A percentile compares a stretch with the other conserved stretches of the same genome.
Evolutionary conservation across 30 jellyfish, hydroid and myxozoan species (phyloP).

Genomic region (Hydra vulgaris): DNA sequence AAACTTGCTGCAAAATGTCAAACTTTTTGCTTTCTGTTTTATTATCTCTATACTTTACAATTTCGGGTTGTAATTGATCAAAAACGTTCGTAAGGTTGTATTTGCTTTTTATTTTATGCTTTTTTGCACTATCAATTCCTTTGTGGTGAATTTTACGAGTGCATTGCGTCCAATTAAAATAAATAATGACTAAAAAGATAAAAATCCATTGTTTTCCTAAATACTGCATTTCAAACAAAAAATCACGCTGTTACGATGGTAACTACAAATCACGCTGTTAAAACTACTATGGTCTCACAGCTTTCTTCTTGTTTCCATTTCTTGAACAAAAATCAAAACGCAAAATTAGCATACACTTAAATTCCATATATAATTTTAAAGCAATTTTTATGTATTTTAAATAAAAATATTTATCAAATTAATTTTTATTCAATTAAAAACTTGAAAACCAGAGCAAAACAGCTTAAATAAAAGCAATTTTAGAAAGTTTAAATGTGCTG

Average conservation of each 20-base stretch:
- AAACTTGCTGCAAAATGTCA: constrained; percentile 48
- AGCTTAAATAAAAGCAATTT: not conserved
- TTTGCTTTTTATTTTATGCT: constrained; percentile 13
- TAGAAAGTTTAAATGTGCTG: not conserved
- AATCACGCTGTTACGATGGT: no score
- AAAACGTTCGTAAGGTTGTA: constrained; percentile 59
- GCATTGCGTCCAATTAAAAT: not conserved
- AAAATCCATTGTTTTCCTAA: not conserved
- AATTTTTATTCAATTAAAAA: no score
- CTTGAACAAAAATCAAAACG: not conserved
- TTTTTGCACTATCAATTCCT: not conserved
- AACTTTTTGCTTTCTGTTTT: constrained; percentile 42
- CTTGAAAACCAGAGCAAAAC: no score
- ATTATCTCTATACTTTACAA: constrained; percentile 9
- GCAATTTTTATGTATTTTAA: no score
- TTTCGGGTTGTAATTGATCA: constrained; percentile 71
- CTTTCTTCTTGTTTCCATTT: not conserved
- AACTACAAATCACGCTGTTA: not conserved
- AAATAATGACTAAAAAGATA: not conserved
- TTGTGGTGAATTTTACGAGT: not conserved
- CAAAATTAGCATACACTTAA: not conserved
- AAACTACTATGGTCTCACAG: not conserved
- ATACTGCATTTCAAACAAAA: not conserved
- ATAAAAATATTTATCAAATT: no score
- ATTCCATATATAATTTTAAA: no score